Evolutionary conservation across 1,140 invertebrate genomes (phyloP).

Genomic region (Bradysia coprophila): DNA sequence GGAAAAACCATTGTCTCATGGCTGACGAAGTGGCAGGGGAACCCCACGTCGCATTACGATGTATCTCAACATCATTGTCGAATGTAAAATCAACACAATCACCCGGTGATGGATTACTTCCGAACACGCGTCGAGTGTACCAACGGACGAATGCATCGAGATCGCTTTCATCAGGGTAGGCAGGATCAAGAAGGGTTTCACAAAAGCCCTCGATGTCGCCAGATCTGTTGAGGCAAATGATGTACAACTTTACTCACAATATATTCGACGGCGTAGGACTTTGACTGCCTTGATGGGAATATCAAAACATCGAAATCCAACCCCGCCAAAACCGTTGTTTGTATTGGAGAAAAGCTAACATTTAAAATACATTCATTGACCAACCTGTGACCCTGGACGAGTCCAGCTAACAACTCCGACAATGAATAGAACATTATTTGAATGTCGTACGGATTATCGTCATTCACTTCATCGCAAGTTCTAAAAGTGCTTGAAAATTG

Average conservation of each 20-base stretch:
- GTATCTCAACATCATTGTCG: not conserved
- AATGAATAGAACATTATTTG: too few relatives aligned
- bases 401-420: too few relatives aligned
- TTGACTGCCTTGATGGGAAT: too few relatives aligned
- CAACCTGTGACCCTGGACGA: slow-evolving; percentile 5
- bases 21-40: not conserved
- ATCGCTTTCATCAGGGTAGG: too few relatives aligned
- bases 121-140: not conserved
- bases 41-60: not conserved
- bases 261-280: too few relatives aligned
- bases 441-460: too few relatives aligned
- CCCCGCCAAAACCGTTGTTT: not conserved
- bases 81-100: not conserved
- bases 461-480: too few relatives aligned
- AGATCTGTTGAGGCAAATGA: too few relatives aligned
- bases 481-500: slow-evolving; percentile 20
- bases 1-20: slow-evolving; percentile 51
- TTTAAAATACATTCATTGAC: not conserved
- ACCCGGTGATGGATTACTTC: not conserved
- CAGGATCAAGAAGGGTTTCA: too few relatives aligned
- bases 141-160: too few relatives aligned
- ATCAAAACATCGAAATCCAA: not conserved
- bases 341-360: not conserved
- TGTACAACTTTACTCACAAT: too few relatives aligned
- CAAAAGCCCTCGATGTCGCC: too few relatives aligned